Base-by-base conservation (phyloP, 2,113 vertebrate species). In the Melospiza georgiana region DNA sequence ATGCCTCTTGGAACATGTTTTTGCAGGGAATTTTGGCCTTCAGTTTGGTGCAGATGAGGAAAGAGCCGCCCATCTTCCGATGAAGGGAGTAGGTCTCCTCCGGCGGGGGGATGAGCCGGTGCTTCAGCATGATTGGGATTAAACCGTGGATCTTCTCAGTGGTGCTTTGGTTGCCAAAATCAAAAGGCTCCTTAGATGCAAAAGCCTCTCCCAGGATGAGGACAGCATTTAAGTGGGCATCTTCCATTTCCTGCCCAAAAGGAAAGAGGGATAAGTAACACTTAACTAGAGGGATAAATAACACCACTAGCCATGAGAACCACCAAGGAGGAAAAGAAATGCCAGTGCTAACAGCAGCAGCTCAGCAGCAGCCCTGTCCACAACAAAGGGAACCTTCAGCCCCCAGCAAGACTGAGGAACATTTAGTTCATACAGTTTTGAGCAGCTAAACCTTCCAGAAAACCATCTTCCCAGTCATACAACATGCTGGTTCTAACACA, bases 161-260 rank as follows among this genome's bases (percentile, higher is more conserved):
- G 94, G 99, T 99, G 83, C 98, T 99, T 97, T 99, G 99, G 28
- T 72, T 93, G 62, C 99, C 98, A 0, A 99, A 99, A 93, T 99
- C 59, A 46, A 99, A 99, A n/a, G 98, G 95, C 68, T 98, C 97
- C 0, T 90, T 81, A 0, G 99, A 99, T 5, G 99, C 98, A 14
- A 99, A 99, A 91, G 99, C 99, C 87, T 99, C 99, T 6, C 99
- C 99, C 55, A 99, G 98, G 97, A 99, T 99, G 97, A 99, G 99
- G 92, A 99, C 99, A 5, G 99, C 99, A 10, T 99, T 98, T 91
- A 99, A 97, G 57, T 99, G 99, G 39, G 99, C 99, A 5, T 98
- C 98, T 74, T 98, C 97, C 99, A 99, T 99, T 55, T 98, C 97
- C 99, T 99, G 92, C 22, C 11, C 77, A 37, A 73, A 88, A 80